Percentiles rank a stretch among this genome's conserved stretches.
These are phyloP conservation scores for Austrofundulus limnaeus DNA, from an alignment of 2,113 vertebrate species.

Conservation along the genomic window DNA sequence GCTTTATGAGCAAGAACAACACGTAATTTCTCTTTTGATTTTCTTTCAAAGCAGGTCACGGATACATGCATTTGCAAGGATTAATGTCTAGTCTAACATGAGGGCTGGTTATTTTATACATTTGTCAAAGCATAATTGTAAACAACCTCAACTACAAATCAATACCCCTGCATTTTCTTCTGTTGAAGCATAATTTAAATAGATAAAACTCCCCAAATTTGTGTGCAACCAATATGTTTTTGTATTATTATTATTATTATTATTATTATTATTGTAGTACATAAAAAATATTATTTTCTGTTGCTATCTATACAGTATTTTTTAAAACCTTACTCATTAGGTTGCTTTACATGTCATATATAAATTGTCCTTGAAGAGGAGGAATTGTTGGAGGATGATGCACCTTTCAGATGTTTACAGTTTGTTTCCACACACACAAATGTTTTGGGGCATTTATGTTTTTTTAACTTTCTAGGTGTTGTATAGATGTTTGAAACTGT, in stretches of 20 bases:
- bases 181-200: too few species aligned
- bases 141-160: too few species aligned
- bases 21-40: not conserved
- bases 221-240: not conserved
- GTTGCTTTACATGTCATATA: not conserved
- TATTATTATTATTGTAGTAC: too few species aligned
- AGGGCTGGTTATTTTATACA: not conserved
- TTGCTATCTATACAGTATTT: not conserved
- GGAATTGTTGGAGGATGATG: not conserved
- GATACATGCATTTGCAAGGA: not conserved
- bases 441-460: slow-evolving; percentile 11
- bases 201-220: not conserved
- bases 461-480: not conserved
- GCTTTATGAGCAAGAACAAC: not conserved
- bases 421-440: not conserved
- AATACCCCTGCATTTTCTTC: too few species aligned
- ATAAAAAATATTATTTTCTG: too few species aligned
- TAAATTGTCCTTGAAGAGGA: not conserved
- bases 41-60: slow-evolving; percentile 15
- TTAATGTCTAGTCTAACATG: not conserved
- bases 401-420: not conserved
- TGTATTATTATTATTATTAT: too few species aligned
- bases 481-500: not conserved
- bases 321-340: not conserved
- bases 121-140: too few species aligned